Conservation (phyloP, 2,888 invertebrate genomes). For the Drosophila trichaetosa region DNA sequence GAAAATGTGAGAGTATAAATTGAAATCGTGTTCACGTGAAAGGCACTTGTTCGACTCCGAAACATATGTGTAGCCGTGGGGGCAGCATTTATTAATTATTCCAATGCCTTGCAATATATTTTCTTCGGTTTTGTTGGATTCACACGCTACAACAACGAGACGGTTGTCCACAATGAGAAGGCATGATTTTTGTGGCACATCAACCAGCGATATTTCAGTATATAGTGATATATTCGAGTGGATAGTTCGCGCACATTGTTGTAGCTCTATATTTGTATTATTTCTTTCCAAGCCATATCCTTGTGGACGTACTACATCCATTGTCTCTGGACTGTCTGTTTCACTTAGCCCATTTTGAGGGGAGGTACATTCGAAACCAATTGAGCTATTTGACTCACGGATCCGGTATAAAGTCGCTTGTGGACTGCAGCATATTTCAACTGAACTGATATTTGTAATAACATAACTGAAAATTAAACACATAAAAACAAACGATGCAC, state of each 20-base stretch:
- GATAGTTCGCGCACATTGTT: conserved; percentile 11
- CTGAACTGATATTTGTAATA: conserved; percentile 28
- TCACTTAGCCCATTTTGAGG: conserved; percentile 11
- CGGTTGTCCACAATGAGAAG: conserved; percentile 57
- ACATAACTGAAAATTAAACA: conserved; percentile 51
- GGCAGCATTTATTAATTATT: conserved; percentile 82
- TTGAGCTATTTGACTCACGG: conserved; percentile 5
- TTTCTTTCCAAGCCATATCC: conserved; percentile 31
- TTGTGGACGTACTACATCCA: conserved; percentile 18
- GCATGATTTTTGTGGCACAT: conserved; percentile 52
- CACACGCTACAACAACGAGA: conserved; percentile 67
- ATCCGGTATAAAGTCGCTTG: conserved; percentile 41
- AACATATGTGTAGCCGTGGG: conserved; percentile 75
- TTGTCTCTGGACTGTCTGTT: conserved; percentile 5
- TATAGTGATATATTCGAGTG: conserved; percentile 28
- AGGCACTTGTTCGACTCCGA: conserved; percentile 62
- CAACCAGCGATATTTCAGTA: conserved; percentile 13
- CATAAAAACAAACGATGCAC: conserved; percentile 26
- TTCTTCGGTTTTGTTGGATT: conserved; percentile 22
- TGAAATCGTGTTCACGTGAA: conserved; percentile 50
- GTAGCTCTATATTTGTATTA: neutral
- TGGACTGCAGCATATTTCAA: conserved; percentile 44
- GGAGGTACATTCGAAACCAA: conserved; percentile 33
- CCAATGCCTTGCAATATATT: conserved; percentile 57
- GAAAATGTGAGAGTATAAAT: conserved; percentile 70